These are phyloP conservation scores for Helobdella robusta DNA, from an alignment of 2,888 invertebrate genomes.

Conservation along the genomic window DNA sequence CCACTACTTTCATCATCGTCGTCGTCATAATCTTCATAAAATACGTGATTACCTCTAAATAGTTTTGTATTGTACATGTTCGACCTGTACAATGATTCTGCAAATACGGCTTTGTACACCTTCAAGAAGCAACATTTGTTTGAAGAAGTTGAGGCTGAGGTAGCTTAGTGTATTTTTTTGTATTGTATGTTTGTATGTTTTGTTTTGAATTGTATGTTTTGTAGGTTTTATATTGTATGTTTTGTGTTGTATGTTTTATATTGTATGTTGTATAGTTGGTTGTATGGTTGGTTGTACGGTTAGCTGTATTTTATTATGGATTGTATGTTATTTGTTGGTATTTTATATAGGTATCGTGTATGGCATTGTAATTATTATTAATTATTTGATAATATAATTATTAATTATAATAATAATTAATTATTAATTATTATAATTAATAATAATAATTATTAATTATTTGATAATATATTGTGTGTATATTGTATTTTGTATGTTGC, in stretches of 20 bases:
- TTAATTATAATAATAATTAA: background rate
- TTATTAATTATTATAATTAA: background rate
- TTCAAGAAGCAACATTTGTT: slow-evolving; percentile 92
- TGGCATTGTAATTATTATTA: too few species aligned
- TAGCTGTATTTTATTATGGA: too few species aligned
- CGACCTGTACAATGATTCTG: slow-evolving; percentile 93
- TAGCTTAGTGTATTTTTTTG: too few species aligned
- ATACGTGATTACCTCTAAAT: slow-evolving; percentile 31
- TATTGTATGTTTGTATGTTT: too few species aligned
- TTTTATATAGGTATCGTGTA: too few species aligned
- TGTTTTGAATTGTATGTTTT: too few species aligned
- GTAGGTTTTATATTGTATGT: too few species aligned
- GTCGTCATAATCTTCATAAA: background rate
- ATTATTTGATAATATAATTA: slow-evolving; percentile 45
- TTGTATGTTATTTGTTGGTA: too few species aligned
- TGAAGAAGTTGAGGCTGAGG: slow-evolving; percentile 95
- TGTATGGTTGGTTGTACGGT: too few species aligned
- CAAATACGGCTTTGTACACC: slow-evolving; percentile 76
- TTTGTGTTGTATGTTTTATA: too few species aligned
- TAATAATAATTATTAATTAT: background rate
- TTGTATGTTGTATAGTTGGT: too few species aligned
- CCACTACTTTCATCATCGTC: background rate
- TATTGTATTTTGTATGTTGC: too few species aligned
- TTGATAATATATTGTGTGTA: background rate
- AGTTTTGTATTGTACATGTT: slow-evolving; percentile 84